Base-by-base conservation (phyloP, 2,888 invertebrate genomes). In the Neocrepidodera transversa region DNA sequence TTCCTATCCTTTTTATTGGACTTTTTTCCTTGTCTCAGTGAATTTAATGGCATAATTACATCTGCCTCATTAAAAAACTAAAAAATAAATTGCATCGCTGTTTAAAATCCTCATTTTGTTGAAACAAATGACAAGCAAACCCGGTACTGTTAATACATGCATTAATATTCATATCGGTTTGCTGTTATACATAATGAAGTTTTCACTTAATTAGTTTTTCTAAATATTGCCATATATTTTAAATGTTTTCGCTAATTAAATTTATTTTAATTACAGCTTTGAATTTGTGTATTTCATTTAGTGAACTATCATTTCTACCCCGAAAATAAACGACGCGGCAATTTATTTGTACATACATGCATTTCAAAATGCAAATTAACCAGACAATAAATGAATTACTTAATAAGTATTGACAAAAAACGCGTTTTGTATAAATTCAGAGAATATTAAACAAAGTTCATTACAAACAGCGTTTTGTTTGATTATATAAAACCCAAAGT, bases 201-300 rank as follows among this genome's bases (percentile, higher is more conserved):
- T 52, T 52, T 52, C 52, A 40, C 47, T 52, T 52, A 47, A 58
- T 58, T 58, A 43, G 58, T 58, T 58, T 58, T 58, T 53, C 52
- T 53, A 52, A 52, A 47, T 53, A 48, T 53, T 35, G 23, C 35
- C 26, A 18, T 53, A 35, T 48, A 30, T 40, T 53, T 59, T 28
- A 53, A 53, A 59, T 53, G 58, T 59, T 53, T 59, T 26, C 53
- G 48, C 35, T 59, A 53, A 53, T 59, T 48, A 54, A 59, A 58
- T 53, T 58, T 53, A 58, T 58, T 58, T 53, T 48, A 58, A 58
- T 58, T 58, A 54, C 26, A 35, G 47, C 35, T 53, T 53, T 35
- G 53, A 43, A 45, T 20, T n/a, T 26, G 52, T 53, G 35, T 53
- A 40, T 53, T 43, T 43, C 14, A 45, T 53, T 53, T 45, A n/a